These are phyloP conservation scores for Sarotherodon lohbergeri DNA, from an alignment of 2,113 vertebrate species.

Conservation along the genomic window DNA sequence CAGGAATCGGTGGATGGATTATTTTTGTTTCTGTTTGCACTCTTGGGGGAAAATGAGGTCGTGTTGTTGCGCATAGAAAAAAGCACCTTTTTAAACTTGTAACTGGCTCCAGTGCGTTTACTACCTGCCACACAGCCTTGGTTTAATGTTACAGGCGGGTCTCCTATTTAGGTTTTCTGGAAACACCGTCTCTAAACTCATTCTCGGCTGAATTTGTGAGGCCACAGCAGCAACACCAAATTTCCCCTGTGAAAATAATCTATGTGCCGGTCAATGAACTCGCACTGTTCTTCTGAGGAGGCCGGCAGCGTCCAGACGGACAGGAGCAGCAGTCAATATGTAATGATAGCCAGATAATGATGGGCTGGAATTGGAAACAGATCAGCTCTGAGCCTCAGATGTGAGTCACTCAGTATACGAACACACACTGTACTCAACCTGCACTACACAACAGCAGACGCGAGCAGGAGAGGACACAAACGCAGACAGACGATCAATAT, in stretches of 20 bases:
- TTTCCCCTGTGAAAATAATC: background rate
- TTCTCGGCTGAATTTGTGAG: background rate
- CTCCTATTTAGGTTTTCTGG: background rate
- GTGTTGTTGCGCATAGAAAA: background rate
- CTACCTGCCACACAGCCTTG: background rate
- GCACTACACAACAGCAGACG: background rate
- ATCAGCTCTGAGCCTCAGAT: background rate
- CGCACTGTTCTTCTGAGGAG: background rate
- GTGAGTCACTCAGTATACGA: background rate
- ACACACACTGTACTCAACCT: background rate
- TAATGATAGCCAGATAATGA: conserved; percentile 9
- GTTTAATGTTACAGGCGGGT: background rate
- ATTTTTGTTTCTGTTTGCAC: background rate
- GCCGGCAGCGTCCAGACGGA: background rate
- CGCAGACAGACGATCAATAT: background rate
- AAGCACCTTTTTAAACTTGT: background rate
- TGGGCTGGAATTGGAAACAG: background rate
- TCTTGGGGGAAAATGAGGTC: background rate
- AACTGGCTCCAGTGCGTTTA: background rate
- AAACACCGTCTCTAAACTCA: background rate
- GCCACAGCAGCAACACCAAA: background rate
- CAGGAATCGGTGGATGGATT: background rate
- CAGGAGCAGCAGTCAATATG: background rate
- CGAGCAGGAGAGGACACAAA: background rate
- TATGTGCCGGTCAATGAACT: background rate